These are phyloP conservation scores for Agapornis roseicollis DNA, from an alignment of 2,113 vertebrate species.

Conservation along the genomic window DNA sequence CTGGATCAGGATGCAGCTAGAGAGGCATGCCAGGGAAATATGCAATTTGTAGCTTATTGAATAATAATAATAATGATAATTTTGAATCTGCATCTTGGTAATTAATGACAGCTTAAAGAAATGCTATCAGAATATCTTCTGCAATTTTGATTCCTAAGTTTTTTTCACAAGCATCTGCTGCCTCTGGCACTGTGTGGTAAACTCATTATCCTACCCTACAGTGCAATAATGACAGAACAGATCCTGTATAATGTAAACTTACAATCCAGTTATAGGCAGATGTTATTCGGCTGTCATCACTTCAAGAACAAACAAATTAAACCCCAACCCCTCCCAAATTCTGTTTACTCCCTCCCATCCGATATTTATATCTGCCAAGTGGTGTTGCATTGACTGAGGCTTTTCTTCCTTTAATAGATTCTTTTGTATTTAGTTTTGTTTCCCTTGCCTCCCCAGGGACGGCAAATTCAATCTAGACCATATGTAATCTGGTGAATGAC, in stretches of 20 bases:
- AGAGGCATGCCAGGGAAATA: neutral
- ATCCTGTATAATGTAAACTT: conserved; percentile 66
- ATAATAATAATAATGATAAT: conserved; percentile 19
- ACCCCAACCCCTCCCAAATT: neutral
- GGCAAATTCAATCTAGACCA: neutral
- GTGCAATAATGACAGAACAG: conserved; percentile 63
- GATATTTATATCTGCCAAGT: conserved; percentile 37
- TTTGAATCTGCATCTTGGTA: neutral
- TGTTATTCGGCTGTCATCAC: conserved; percentile 66
- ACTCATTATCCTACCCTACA: conserved; percentile 48
- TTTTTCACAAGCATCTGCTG: conserved; percentile 66
- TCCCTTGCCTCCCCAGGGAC: neutral
- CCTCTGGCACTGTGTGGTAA: conserved; percentile 60
- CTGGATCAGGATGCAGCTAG: neutral
- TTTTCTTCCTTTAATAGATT: neutral
- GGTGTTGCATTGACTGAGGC: neutral
- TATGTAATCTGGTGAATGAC: neutral
- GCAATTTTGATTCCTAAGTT: conserved; percentile 51
- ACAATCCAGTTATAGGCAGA: conserved; percentile 46
- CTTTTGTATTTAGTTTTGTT: conserved; percentile 14
- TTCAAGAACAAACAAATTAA: neutral
- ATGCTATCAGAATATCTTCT: conserved; percentile 29
- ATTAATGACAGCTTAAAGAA: conserved; percentile 6
- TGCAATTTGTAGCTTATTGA: neutral
- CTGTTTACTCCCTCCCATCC: neutral